Evolutionary conservation across 2,113 vertebrate genomes (phyloP).

Genomic region (Syngnathoides biaculeatus): DNA sequence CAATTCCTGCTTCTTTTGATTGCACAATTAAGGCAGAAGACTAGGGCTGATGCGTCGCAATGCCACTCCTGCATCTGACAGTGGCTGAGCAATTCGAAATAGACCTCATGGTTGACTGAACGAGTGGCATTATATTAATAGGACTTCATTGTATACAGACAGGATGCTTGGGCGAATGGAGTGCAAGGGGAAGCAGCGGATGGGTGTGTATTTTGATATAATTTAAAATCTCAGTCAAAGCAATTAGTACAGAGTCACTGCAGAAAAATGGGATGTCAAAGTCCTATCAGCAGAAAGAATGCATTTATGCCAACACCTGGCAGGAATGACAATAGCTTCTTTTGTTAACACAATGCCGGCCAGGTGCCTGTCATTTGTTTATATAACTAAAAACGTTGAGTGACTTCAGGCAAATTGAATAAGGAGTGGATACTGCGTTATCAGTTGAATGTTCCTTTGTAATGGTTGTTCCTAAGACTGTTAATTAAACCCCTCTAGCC

Average conservation of each 20-base stretch:
- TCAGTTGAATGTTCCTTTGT: slow-evolving; percentile 7
- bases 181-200: slow-evolving; percentile 11
- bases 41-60: slow-evolving; percentile 16
- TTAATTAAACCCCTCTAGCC: neutral
- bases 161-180: slow-evolving; percentile 42
- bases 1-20: slow-evolving; percentile 39
- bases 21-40: slow-evolving; percentile 30
- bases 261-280: slow-evolving; percentile 67
- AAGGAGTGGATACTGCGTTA: neutral
- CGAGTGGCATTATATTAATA: slow-evolving; percentile 44
- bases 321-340: slow-evolving; percentile 56
- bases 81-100: slow-evolving; percentile 50
- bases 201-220: slow-evolving; percentile 53
- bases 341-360: slow-evolving; percentile 54
- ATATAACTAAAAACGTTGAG: slow-evolving; percentile 11
- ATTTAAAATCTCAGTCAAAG: slow-evolving; percentile 58
- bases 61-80: slow-evolving; percentile 39
- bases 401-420: slow-evolving; percentile 9
- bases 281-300: slow-evolving; percentile 62
- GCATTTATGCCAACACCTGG: slow-evolving; percentile 61
- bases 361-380: slow-evolving; percentile 21
- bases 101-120: slow-evolving; percentile 55
- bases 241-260: slow-evolving; percentile 68
- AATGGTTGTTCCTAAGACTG: neutral
- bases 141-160: slow-evolving; percentile 52